A percentile compares a stretch with the other conserved stretches of the same genome.
phyloP scores from a whole-genome alignment of 2,888 invertebrate species.

The Pandemis cinnamomeana region DNA sequence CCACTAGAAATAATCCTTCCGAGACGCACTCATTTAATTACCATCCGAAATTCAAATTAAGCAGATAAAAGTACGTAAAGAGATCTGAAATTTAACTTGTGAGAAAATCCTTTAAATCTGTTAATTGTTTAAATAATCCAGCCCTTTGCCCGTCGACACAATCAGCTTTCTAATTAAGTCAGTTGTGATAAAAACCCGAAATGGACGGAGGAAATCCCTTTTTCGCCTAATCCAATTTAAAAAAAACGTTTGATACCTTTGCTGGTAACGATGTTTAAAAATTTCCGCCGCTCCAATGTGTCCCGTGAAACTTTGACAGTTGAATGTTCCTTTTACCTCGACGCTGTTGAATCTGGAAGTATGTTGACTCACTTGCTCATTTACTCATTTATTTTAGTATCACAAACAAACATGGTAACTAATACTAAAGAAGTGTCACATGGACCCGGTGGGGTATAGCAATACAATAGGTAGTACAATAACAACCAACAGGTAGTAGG shows the following conservation, averaged over 20 bases:
- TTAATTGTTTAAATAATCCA: constrained; percentile 53
- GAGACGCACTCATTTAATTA: constrained; percentile 14
- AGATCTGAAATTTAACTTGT: constrained; percentile 44
- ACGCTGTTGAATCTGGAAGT: too few relatives aligned
- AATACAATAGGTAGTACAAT: too few relatives aligned
- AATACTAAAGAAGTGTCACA: too few relatives aligned
- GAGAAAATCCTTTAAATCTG: constrained; percentile 50
- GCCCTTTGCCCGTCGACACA: constrained; percentile 47
- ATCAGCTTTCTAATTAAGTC: constrained; percentile 44
- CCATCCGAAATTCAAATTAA: constrained; percentile 32
- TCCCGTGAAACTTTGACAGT: neutral
- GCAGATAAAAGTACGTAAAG: constrained; percentile 34
- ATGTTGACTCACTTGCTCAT: too few relatives aligned
- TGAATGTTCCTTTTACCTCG: neutral
- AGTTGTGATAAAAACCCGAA: constrained; percentile 49
- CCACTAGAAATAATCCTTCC: neutral
- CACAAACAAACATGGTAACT: too few relatives aligned
- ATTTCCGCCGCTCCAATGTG: neutral
- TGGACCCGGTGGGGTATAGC: too few relatives aligned
- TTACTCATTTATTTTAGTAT: too few relatives aligned
- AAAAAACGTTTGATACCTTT: constrained; percentile 27
- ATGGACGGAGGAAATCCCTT: constrained; percentile 42
- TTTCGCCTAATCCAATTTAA: constrained; percentile 44
- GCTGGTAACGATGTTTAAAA: neutral
- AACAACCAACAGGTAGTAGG: too few relatives aligned